These are phyloP conservation scores for Otis tarda DNA, from an alignment of 2,113 vertebrate species.

Conservation along the genomic window DNA sequence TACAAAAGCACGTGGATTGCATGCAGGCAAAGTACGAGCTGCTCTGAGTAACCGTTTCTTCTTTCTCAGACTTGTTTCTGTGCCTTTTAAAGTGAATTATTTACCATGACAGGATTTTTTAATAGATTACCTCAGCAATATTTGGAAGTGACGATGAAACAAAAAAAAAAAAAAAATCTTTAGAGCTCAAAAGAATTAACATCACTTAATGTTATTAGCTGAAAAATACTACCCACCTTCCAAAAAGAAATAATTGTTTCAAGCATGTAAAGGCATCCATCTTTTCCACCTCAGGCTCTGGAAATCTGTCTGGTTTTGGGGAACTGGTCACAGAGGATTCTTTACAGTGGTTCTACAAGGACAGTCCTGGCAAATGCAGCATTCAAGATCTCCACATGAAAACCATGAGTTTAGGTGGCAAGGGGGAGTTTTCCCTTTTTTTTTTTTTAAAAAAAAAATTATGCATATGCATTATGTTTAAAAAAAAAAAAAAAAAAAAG, in stretches of 20 bases:
- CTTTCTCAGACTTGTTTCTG: background rate
- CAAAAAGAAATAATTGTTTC: background rate
- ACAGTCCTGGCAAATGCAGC: background rate
- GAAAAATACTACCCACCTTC: background rate
- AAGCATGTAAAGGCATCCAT: background rate
- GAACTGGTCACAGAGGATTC: background rate
- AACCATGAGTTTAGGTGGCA: background rate
- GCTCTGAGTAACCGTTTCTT: background rate
- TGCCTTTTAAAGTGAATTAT: background rate
- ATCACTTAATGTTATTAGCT: background rate
- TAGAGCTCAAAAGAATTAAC: background rate
- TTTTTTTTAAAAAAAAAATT: background rate
- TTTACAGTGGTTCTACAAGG: background rate
- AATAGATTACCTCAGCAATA: background rate
- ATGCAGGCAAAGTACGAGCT: background rate
- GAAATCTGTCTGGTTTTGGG: background rate
- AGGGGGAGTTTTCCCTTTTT: background rate
- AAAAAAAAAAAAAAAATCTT: background rate
- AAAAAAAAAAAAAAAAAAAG: background rate
- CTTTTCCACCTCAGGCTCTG: background rate
- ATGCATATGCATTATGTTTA: too few relatives aligned
- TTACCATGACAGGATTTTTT: background rate
- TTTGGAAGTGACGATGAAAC: background rate
- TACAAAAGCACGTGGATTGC: rapidly evolving
- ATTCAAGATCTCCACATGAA: background rate